A percentile compares a stretch with the other conserved stretches of the same genome.
Conservation (phyloP, 2,888 invertebrate genomes). For the Heliconius cydno region DNA sequence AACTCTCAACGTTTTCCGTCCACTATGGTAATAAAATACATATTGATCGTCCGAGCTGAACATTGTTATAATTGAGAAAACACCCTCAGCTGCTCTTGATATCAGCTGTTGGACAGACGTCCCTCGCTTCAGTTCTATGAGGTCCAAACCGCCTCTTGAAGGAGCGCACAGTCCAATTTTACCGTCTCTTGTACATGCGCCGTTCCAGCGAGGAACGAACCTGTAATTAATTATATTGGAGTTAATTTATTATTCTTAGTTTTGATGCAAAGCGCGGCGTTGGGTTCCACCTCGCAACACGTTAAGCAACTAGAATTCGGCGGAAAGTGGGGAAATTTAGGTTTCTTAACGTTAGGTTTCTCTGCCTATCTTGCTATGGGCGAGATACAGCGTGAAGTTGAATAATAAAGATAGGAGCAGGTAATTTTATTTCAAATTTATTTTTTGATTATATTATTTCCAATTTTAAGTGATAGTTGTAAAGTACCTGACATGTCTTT, state of each 20-base stretch:
- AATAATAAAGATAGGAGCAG: neutral
- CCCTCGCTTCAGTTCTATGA: conserved; percentile 95
- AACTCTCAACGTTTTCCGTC: conserved; percentile 95
- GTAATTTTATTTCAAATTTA: no score
- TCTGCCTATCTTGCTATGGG: neutral
- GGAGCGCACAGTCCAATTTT: conserved; percentile 97
- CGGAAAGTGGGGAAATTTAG: neutral
- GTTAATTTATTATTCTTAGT: neutral
- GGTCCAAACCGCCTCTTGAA: conserved; percentile 95
- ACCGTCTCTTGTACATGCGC: conserved; percentile 92
- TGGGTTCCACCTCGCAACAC: neutral
- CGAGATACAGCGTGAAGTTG: neutral
- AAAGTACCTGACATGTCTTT: conserved; percentile 89
- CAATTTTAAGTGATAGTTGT: neutral
- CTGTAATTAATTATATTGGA: conserved; percentile 55
- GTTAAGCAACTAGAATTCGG: neutral
- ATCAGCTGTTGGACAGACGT: conserved; percentile 94
- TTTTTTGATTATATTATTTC: no score
- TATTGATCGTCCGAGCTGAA: conserved; percentile 97
- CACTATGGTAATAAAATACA: conserved; percentile 98
- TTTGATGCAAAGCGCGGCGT: neutral
- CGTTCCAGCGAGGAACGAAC: conserved; percentile 95
- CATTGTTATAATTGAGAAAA: conserved; percentile 96
- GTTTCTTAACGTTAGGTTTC: neutral
- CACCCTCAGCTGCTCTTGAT: conserved; percentile 97